Base-by-base conservation (phyloP, 1,140 invertebrate genomes). In the Diabrotica undecimpunctata region DNA sequence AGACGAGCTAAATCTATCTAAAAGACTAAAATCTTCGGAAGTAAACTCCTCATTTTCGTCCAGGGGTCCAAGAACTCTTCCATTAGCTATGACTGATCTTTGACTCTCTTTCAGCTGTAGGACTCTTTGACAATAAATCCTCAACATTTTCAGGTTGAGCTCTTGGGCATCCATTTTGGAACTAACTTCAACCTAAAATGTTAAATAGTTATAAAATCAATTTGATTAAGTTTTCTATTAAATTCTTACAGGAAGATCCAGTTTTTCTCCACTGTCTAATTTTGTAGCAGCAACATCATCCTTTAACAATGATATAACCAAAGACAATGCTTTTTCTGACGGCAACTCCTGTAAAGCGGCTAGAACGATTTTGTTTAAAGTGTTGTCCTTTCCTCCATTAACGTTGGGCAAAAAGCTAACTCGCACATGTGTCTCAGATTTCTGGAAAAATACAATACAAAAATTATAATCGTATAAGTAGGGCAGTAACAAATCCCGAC, bases 41-140 rank as follows among this genome's bases (percentile, higher is more conserved):
- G 87, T 88, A 78, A 99, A 97, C 36, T 78, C 77, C 78, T 99
- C 96, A 51, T 83, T 79, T 0, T 83, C 76, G 2, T 85, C 80
- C 7, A 99, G 83, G 0, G 96, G 94, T 6, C 96, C 97, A 62
- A 97, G 83, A 10, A 97, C 82, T 59, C 92, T 85, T n/a, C 96
- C 96, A 82, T 99, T 99, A 54, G 90, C 88, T 11, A 98, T 82
- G 7, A 99, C 79, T 6, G 88, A 89, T 69, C 86, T 82, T 56
- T 81, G 78, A 7, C 88, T 86, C 0, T 79, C 79, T 8, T 79
- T 79, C 46, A 87, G 75, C 13, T 81, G 79, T 53, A 88, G 65
- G 5, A 85, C 83, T 66, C 86, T 81, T 64, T 83, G 83, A 60
- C 80, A 79, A 71, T 88, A 82, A 50, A 87, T 83, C 25, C 86